Base-by-base conservation (phyloP, 2,888 invertebrate genomes). In the Catocala fraxini region DNA sequence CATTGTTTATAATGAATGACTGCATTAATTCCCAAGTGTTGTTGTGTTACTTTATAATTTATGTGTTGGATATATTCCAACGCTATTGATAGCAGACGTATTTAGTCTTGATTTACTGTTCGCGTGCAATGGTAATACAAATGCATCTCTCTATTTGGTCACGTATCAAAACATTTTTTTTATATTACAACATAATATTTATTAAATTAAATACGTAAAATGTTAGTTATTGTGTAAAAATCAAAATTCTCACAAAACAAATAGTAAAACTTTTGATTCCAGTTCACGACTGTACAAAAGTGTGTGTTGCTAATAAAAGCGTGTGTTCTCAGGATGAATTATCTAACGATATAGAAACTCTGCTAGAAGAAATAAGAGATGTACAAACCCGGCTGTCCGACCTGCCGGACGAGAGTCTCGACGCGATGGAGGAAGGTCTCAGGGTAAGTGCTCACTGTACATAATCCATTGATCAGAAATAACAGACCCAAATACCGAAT, bases 351-450 rank as follows among this genome's bases (percentile, higher is more conserved):
- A 95, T 97, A 87, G 96, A 96, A 88, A 95, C 95, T 83, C 95
- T 97, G 79, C 96, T 96, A 79, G 95, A 95, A 87, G 96, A 96
- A 80, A 95, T 97, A 74, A 95, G 95, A 77, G 94, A 94, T 75
- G 95, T 97, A 69, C 97, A 97, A 93, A 95, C 94, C 70, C 95
- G 95, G 75, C 95, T 97, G 76, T 94, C 95, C 61, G 95, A 95
- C 82, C 94, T 97, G 74, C 97, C 97, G 13, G 95, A 95, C 73
- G 96, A 96, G 84, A 97, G 95, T 85, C 95, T 97, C 77, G 95
- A 96, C 71, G 95, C 95, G 58, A 97, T 97, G 96, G 95, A 96
- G 73, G 91, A 95, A 55, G 96, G 96, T 74, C 94, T 97, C 48
- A 95, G 95, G 96, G 97, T 97, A 93, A 96, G 95, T 93, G 11